A percentile compares a stretch with the other conserved stretches of the same genome.
Conservation (phyloP, 2,888 invertebrate species). For the Hyalella azteca region DNA sequence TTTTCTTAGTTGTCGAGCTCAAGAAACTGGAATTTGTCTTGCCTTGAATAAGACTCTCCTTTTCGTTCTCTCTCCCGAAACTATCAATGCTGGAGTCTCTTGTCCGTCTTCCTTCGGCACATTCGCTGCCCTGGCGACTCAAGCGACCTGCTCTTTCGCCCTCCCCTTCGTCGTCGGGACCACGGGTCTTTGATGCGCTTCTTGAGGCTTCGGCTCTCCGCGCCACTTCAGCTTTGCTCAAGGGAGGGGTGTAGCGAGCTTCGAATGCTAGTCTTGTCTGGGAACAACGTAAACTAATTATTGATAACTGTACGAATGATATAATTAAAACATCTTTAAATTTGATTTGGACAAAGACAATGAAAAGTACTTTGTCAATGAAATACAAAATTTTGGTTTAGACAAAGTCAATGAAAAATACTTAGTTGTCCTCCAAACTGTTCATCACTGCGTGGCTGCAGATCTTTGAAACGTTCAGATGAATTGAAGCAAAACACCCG, state of each 20-base stretch:
- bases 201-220: constrained; percentile 4
- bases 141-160: not conserved
- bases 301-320: no score
- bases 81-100: constrained; percentile 34
- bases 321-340: no score
- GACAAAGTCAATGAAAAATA: no score
- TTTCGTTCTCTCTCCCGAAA: constrained; percentile 11
- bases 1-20: constrained; percentile 16
- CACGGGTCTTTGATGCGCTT: not conserved
- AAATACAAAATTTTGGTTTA: no score
- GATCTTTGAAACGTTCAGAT: no score
- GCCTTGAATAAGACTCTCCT: not conserved
- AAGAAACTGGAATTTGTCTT: constrained; percentile 4
- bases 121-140: not conserved
- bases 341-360: no score
- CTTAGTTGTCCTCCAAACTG: no score
- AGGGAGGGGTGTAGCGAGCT: constrained; percentile 49
- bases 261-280: constrained; percentile 52
- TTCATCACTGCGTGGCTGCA: no score
- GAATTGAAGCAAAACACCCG: no score
- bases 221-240: not conserved
- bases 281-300: no score
- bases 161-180: not conserved
- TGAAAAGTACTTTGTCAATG: no score
- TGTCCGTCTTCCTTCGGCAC: constrained; percentile 3